phyloP scores from a whole-genome alignment of 1,140 invertebrate genomes.

The Acarapis woodi region DNA sequence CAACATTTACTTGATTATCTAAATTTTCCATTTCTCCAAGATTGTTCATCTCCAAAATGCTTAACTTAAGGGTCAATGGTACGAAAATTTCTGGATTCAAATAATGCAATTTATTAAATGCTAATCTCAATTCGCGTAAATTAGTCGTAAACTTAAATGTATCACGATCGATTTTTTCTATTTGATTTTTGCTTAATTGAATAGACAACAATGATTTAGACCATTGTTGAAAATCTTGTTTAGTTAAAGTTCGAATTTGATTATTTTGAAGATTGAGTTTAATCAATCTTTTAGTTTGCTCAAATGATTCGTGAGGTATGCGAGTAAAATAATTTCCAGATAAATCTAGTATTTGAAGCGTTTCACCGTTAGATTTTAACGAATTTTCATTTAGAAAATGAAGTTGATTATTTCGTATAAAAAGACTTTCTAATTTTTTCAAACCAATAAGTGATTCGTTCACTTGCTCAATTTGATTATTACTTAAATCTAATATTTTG shows the following conservation, averaged over 20 bases:
- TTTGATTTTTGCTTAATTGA: slow-evolving; percentile 48
- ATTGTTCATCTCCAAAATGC: slow-evolving; percentile 52
- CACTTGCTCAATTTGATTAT: slow-evolving; percentile 13
- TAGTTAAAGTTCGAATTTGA: slow-evolving; percentile 36
- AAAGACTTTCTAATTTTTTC: background rate
- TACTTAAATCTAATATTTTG: slow-evolving; percentile 14
- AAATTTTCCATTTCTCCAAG: too few relatives aligned
- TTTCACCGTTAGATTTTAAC: background rate
- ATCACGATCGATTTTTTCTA: slow-evolving; percentile 35
- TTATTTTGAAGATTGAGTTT: slow-evolving; percentile 67
- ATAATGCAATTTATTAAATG: slow-evolving; percentile 59
- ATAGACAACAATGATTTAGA: slow-evolving; percentile 46
- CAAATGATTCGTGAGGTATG: slow-evolving; percentile 22
- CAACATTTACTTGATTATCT: too few relatives aligned
- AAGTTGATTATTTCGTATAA: background rate
- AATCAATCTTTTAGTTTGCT: slow-evolving; percentile 32
- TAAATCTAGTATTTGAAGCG: background rate
- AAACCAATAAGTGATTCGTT: slow-evolving; percentile 24
- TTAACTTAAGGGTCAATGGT: slow-evolving; percentile 26
- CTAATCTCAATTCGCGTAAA: slow-evolving; percentile 52
- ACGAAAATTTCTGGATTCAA: slow-evolving; percentile 24
- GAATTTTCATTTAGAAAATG: background rate
- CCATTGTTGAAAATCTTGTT: slow-evolving; percentile 44
- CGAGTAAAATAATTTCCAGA: background rate
- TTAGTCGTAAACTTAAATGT: slow-evolving; percentile 35